These are phyloP conservation scores for Lycia hirtaria DNA, from an alignment of 2,888 invertebrate genomes.

Conservation along the genomic window DNA sequence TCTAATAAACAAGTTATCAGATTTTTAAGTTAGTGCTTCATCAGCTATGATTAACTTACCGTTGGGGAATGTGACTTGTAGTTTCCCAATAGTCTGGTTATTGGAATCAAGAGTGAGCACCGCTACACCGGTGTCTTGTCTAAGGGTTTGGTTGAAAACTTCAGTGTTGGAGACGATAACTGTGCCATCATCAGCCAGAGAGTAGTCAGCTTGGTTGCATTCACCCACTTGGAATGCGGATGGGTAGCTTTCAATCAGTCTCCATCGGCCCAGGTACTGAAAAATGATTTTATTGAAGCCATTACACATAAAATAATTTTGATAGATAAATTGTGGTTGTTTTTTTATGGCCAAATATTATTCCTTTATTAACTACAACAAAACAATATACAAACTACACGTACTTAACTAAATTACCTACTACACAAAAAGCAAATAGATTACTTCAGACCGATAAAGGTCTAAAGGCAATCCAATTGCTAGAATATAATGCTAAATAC, in stretches of 20 bases:
- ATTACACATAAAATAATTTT: not conserved
- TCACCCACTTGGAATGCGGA: slow-evolving; percentile 84
- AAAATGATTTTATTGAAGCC: slow-evolving; percentile 22
- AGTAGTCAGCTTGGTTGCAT: slow-evolving; percentile 86
- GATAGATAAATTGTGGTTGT: too few species aligned
- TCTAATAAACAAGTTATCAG: too few species aligned
- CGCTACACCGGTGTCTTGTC: slow-evolving; percentile 79
- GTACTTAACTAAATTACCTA: too few species aligned
- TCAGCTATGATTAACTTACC: slow-evolving; percentile 37
- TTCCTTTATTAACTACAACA: too few species aligned
- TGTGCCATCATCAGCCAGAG: slow-evolving; percentile 50
- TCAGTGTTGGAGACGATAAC: slow-evolving; percentile 58
- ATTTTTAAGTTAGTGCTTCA: too few species aligned
- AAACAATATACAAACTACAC: too few species aligned
- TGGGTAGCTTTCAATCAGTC: slow-evolving; percentile 86
- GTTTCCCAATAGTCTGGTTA: slow-evolving; percentile 61
- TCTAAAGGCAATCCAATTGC: too few species aligned
- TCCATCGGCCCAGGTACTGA: slow-evolving; percentile 79
- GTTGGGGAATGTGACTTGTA: slow-evolving; percentile 76
- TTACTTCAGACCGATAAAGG: too few species aligned
- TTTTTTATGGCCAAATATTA: too few species aligned
- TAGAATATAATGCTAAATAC: too few species aligned
- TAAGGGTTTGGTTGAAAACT: slow-evolving; percentile 71
- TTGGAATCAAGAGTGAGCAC: slow-evolving; percentile 65
- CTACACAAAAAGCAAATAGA: too few species aligned